phyloP scores from a whole-genome alignment of 2,888 invertebrate genomes.

The Serripes groenlandicus region DNA sequence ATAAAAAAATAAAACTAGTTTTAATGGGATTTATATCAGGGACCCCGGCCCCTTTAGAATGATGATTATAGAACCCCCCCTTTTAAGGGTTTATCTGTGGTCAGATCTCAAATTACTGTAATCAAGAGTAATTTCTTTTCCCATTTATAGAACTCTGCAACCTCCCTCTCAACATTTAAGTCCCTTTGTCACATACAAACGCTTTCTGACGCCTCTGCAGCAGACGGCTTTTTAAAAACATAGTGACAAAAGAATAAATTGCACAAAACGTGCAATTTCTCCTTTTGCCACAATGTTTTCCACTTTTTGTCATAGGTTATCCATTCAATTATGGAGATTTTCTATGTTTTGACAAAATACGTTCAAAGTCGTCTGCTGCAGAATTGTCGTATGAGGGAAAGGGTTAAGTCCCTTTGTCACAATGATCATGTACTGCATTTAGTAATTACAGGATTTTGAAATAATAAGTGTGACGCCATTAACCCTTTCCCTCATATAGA shows the following conservation, averaged over 20 bases:
- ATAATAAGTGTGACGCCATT: no score
- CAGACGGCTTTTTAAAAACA: neutral
- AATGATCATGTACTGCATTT: no score
- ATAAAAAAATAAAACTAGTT: no score
- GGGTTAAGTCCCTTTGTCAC: no score
- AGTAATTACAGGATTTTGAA: no score
- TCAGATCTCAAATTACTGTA: conserved; percentile 11
- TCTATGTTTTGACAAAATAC: no score
- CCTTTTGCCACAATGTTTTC: neutral
- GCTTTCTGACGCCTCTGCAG: neutral
- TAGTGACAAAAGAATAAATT: neutral
- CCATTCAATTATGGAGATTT: no score
- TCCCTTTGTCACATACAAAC: neutral
- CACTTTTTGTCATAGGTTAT: no score
- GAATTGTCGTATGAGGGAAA: no score
- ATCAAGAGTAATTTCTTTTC: conserved; percentile 13
- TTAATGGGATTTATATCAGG: no score
- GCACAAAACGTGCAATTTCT: neutral
- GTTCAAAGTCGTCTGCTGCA: no score
- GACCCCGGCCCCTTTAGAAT: conserved; percentile 1
- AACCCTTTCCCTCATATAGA: no score
- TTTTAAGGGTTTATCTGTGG: conserved; percentile 4
- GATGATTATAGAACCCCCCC: conserved; percentile 9
- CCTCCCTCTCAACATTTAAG: neutral
- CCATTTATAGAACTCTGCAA: neutral